These are phyloP conservation scores for Drosophila austrosaltans DNA, from an alignment of 2,888 invertebrate species.

Conservation along the genomic window DNA sequence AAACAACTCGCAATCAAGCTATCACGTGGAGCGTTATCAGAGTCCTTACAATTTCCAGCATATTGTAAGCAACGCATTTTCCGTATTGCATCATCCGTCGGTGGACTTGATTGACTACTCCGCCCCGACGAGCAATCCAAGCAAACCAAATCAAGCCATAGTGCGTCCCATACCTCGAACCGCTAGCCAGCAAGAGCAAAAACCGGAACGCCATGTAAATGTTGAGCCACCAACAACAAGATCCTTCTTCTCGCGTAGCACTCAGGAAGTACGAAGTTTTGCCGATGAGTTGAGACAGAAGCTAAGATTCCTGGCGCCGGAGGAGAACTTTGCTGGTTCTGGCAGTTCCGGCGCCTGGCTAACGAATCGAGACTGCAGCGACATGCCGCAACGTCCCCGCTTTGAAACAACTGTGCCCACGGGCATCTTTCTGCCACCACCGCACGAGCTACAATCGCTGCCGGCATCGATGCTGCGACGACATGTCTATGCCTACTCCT, in stretches of 20 bases:
- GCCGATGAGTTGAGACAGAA: constrained; percentile 89
- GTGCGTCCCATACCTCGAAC: constrained; percentile 85
- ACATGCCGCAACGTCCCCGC: constrained; percentile 84
- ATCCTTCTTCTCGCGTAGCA: constrained; percentile 69
- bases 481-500: constrained; percentile 87
- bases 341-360: constrained; percentile 42
- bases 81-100: constrained; percentile 62
- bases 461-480: constrained; percentile 75
- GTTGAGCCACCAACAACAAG: constrained; percentile 22
- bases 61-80: constrained; percentile 72
- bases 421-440: constrained; percentile 91
- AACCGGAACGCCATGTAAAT: constrained; percentile 39
- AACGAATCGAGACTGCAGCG: constrained; percentile 51
- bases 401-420: constrained; percentile 92
- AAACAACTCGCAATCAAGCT: constrained; percentile 26
- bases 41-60: constrained; percentile 67
- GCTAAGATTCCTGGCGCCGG: constrained; percentile 87
- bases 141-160: constrained; percentile 84
- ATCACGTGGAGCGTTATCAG: constrained; percentile 64
- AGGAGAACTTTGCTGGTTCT: constrained; percentile 62
- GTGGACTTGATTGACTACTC: constrained; percentile 46
- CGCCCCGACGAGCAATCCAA: constrained; percentile 49
- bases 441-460: constrained; percentile 84
- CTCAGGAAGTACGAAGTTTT: constrained; percentile 84
- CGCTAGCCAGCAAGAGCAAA: constrained; percentile 50